A percentile compares a stretch with the other conserved stretches of the same genome.
These are phyloP conservation scores for Nothura maculosa DNA, from an alignment of 2,797 vertebrate species.

Conservation along the genomic window DNA sequence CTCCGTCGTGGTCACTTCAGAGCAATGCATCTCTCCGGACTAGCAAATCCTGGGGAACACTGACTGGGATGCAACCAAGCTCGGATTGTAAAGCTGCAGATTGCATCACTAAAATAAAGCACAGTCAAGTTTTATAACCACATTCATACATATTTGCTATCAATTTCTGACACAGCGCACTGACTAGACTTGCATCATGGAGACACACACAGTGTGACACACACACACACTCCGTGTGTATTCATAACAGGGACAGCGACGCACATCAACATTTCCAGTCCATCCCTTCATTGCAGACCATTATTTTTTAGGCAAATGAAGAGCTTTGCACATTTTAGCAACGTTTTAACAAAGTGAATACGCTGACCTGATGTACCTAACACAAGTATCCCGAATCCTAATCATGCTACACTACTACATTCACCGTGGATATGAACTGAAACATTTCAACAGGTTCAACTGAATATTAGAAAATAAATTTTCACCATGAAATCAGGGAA, in stretches of 20 bases:
- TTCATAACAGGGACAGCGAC: neutral
- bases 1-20: neutral
- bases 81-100: neutral
- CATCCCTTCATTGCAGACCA: neutral
- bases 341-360: neutral
- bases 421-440: neutral
- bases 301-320: neutral
- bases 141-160: neutral
- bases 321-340: neutral
- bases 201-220: conserved; percentile 5
- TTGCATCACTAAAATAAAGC: neutral
- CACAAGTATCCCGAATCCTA: neutral
- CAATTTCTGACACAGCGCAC: neutral
- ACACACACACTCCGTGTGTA: neutral
- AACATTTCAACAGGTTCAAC: neutral
- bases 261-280: neutral
- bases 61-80: neutral
- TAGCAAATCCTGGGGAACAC: neutral
- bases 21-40: neutral
- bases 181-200: neutral
- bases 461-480: neutral
- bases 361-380: neutral
- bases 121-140: neutral
- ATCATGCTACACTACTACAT: neutral
- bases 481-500: neutral